A percentile compares a stretch with the other conserved stretches of the same genome.
Conservation (phyloP, 2,113 vertebrate genomes). For the Anser cygnoides region DNA sequence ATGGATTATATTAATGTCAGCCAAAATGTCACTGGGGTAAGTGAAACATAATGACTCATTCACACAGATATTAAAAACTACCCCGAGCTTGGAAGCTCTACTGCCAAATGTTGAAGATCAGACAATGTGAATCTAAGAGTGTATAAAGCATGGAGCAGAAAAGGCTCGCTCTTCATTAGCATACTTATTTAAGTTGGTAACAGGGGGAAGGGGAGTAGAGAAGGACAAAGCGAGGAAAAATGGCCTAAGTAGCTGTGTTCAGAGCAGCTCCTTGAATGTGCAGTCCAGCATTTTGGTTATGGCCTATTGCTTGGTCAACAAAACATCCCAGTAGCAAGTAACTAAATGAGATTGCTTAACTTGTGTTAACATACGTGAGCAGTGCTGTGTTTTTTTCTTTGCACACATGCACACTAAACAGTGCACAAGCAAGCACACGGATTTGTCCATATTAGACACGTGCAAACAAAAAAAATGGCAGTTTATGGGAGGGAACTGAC, state of each 20-base stretch:
- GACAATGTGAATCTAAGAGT: constrained; percentile 17
- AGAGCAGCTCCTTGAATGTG: not conserved
- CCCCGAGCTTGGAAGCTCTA: not conserved
- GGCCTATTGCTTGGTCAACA: not conserved
- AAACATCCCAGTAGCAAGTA: not conserved
- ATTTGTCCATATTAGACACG: not conserved
- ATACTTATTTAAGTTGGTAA: not conserved
- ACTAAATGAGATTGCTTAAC: not conserved
- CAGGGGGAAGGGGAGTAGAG: not conserved
- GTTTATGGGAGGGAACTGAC: not conserved
- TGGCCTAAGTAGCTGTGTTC: not conserved
- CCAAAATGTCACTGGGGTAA: constrained; percentile 40
- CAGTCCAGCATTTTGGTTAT: not conserved
- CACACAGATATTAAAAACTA: not conserved
- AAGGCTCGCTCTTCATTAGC: constrained; percentile 19
- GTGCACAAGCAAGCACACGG: not conserved
- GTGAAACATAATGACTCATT: constrained; percentile 26
- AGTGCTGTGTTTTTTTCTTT: not conserved
- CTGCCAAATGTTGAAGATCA: constrained; percentile 25
- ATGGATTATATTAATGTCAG: constrained; percentile 42
- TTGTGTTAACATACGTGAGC: not conserved
- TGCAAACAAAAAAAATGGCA: not conserved
- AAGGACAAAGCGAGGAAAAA: not conserved
- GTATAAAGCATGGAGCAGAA: not conserved
- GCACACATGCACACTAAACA: not conserved